Evolutionary conservation across 2,113 vertebrate genomes (phyloP).

Genomic region (Equus przewalskii): DNA sequence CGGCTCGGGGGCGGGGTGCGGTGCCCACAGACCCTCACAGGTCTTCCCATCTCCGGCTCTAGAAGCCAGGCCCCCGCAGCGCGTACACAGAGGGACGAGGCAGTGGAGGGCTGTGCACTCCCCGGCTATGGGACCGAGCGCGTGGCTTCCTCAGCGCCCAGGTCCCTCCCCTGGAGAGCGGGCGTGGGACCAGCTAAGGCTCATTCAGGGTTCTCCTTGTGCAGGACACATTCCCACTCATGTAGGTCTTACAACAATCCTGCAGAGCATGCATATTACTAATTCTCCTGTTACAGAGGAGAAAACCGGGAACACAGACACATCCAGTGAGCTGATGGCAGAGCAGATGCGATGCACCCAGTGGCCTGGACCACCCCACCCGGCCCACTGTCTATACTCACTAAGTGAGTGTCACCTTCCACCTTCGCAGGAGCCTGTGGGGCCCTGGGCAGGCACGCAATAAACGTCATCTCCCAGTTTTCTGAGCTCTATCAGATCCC

Average conservation of each 20-base stretch:
- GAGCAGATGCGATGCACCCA: background rate
- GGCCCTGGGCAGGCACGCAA: background rate
- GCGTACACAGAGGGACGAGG: background rate
- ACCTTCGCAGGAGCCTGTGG: background rate
- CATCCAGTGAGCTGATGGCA: background rate
- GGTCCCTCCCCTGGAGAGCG: background rate
- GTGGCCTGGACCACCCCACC: background rate
- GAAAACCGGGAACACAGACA: background rate
- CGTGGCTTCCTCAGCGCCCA: accelerated
- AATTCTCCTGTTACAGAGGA: background rate
- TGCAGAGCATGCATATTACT: accelerated
- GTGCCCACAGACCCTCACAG: background rate
- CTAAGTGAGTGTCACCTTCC: background rate
- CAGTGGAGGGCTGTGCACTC: accelerated
- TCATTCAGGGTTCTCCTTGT: accelerated
- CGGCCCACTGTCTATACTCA: accelerated
- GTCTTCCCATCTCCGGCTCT: background rate
- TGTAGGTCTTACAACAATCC: accelerated
- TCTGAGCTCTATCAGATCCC: too few relatives aligned
- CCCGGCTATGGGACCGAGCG: background rate
- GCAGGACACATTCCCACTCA: accelerated
- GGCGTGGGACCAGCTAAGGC: background rate
- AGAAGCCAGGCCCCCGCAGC: background rate
- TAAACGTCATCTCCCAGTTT: background rate
- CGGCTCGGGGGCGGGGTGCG: background rate